Conservation (phyloP, 2,113 vertebrate species). For the Scolopax mira region DNA sequence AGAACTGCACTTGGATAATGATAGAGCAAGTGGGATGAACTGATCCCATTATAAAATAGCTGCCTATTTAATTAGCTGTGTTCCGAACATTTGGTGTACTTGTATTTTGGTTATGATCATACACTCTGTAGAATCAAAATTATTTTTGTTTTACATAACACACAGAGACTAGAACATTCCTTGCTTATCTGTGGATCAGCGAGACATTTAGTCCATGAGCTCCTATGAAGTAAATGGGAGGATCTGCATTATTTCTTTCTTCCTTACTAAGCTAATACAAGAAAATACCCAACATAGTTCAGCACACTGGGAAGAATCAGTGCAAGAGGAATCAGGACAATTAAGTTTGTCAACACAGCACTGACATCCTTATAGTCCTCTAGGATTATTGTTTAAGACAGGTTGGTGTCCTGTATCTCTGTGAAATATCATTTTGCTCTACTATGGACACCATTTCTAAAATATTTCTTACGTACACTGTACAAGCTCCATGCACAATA, state of each 20-base stretch:
- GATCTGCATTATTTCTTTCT: background rate
- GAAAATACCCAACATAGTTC: background rate
- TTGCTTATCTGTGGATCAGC: background rate
- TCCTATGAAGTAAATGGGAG: background rate
- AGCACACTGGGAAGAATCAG: background rate
- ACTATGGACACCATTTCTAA: background rate
- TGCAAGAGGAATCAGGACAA: background rate
- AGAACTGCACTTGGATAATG: background rate
- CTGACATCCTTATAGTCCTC: background rate
- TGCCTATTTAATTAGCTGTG: background rate
- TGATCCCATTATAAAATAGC: background rate
- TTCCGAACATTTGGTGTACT: background rate
- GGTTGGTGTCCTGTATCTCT: background rate
- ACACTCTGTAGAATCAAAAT: background rate
- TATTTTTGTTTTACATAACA: background rate
- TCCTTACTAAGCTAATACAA: background rate
- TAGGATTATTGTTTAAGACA: background rate
- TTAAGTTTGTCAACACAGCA: background rate
- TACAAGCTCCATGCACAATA: background rate
- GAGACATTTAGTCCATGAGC: background rate
- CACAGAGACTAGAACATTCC: background rate
- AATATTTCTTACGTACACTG: background rate
- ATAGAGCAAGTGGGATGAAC: background rate
- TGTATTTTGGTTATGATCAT: background rate
- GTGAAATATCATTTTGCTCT: background rate